Conservation (phyloP, 2,888 invertebrate genomes). For the Phymatocera aterrima region DNA sequence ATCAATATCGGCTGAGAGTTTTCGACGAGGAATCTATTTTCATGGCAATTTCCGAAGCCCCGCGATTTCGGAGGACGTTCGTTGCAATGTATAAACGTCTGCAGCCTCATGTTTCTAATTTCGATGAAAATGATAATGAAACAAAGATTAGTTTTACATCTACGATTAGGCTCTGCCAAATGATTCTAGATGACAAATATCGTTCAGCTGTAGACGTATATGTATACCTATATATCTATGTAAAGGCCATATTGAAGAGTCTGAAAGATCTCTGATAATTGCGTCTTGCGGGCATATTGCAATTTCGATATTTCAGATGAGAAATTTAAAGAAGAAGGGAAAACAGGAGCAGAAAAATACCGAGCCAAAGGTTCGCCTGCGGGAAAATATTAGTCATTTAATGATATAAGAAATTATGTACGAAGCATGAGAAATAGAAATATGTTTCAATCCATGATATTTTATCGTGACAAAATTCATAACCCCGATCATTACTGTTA, state of each 20-base stretch:
- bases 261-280: slow-evolving; percentile 1
- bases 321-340: background rate
- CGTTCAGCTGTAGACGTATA: slow-evolving; percentile 6
- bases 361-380: background rate
- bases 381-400: slow-evolving; percentile 31
- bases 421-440: background rate
- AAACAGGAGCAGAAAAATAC: background rate
- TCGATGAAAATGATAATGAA: background rate
- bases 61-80: too few relatives aligned
- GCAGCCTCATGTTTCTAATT: background rate
- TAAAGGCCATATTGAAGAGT: slow-evolving; percentile 31
- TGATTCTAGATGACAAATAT: background rate
- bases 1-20: too few relatives aligned
- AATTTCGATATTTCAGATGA: slow-evolving; percentile 12
- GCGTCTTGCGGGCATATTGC: slow-evolving; percentile 40
- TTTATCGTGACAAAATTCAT: background rate
- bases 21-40: too few relatives aligned
- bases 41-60: too few relatives aligned
- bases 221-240: too few relatives aligned
- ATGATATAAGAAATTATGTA: slow-evolving; percentile 30
- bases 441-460: background rate
- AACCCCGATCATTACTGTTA: background rate
- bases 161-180: background rate
- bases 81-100: too few relatives aligned
- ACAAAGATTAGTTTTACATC: too few relatives aligned